Conservation (phyloP, 2,797 vertebrate species). For the Sebastolobus alascanus region DNA sequence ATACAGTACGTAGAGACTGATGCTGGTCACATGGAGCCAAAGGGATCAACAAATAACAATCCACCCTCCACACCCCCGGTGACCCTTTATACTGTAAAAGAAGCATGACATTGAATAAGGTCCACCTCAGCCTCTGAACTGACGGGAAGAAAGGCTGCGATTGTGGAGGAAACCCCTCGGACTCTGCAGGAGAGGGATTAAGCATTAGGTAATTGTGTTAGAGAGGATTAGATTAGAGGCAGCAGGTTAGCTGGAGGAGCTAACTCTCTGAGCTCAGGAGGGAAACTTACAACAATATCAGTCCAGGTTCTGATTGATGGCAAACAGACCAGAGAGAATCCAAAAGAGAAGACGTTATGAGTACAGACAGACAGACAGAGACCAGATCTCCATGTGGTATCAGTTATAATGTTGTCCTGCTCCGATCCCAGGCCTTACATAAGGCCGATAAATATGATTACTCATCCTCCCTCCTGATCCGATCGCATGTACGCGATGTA, state of each 20-base stretch:
- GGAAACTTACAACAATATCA: neutral
- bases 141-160: conserved; percentile 48
- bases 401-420: conserved; percentile 13
- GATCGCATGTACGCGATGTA: neutral
- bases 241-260: conserved; percentile 22
- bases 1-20: conserved; percentile 1
- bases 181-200: conserved; percentile 68
- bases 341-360: neutral
- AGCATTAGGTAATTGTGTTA: conserved; percentile 78
- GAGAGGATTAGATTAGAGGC: conserved; percentile 76
- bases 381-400: conserved; percentile 12
- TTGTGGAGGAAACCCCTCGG: conserved; percentile 55
- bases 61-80: neutral
- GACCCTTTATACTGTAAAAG: conserved; percentile 27
- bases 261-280: conserved; percentile 16
- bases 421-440: conserved; percentile 26
- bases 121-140: conserved; percentile 1
- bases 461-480: conserved; percentile 34
- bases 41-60: conserved; percentile 32
- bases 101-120: conserved; percentile 9
- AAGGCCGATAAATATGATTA: conserved; percentile 42
- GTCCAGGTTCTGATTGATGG: neutral
- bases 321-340: neutral
- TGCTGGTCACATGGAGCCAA: conserved; percentile 17
- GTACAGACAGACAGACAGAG: neutral